Evolutionary conservation across 2,888 invertebrate genomes (phyloP).

Genomic region (Timema cristinae): DNA sequence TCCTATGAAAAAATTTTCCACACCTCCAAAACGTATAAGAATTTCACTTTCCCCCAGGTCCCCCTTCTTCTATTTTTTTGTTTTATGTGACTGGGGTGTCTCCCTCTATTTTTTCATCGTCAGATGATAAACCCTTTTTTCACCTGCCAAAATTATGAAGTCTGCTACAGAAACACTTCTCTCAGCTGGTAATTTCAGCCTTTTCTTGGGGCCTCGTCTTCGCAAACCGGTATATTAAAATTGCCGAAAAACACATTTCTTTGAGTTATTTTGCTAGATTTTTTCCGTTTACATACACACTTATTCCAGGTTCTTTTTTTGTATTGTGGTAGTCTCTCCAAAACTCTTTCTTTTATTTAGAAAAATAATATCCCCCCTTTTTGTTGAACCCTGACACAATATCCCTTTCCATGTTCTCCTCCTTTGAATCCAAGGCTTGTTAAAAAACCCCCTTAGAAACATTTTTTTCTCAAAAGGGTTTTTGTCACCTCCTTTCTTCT

Average conservation of each 20-base stretch:
- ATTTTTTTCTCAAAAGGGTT: neutral
- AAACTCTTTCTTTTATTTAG: too few species aligned
- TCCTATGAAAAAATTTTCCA: too few species aligned
- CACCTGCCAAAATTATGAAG: neutral
- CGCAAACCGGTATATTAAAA: neutral
- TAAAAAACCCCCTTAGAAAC: neutral
- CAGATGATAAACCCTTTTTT: too few species aligned
- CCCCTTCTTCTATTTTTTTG: too few species aligned
- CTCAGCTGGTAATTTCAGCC: conserved; percentile 10
- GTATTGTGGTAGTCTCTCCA: too few species aligned
- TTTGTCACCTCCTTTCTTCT: neutral
- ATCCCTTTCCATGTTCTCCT: too few species aligned
- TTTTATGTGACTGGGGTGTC: too few species aligned
- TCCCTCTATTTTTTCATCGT: too few species aligned
- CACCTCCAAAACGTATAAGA: too few species aligned
- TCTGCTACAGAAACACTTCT: neutral
- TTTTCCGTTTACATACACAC: neutral
- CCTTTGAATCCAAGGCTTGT: neutral
- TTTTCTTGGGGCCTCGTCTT: neutral
- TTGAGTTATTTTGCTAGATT: neutral
- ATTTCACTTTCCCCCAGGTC: too few species aligned
- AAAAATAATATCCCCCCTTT: too few species aligned
- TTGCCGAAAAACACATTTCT: neutral
- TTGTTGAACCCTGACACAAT: too few species aligned
- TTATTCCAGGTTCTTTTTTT: neutral